A percentile compares a stretch with the other conserved stretches of the same genome.
Conservation (phyloP, 2,888 invertebrate species). For the Synergus laeviventris region DNA sequence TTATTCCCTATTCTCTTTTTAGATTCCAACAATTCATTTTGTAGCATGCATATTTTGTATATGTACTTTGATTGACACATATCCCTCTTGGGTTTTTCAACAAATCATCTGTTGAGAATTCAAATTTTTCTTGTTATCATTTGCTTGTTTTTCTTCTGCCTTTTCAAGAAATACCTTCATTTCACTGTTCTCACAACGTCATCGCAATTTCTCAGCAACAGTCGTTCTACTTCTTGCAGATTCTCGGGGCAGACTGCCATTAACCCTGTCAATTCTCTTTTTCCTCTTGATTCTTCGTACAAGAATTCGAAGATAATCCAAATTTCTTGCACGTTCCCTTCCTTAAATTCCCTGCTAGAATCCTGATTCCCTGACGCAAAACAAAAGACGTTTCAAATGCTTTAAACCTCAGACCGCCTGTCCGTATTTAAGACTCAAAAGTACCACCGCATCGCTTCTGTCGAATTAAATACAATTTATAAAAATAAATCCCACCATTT, state of each 20-base stretch:
- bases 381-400: conserved; percentile 20
- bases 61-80: not conserved
- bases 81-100: not conserved
- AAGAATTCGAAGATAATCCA: not conserved
- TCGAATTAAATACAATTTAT: not conserved
- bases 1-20: not conserved
- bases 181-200: not conserved
- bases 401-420: conserved; percentile 10
- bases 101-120: not conserved
- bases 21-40: not conserved
- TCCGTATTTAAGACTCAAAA: conserved; percentile 11
- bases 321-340: conserved; percentile 7
- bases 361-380: conserved; percentile 9
- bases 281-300: not conserved
- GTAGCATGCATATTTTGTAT: not conserved
- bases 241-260: not conserved
- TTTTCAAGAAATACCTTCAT: not conserved
- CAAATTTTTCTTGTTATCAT: not conserved
- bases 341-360: not conserved
- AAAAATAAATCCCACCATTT: not conserved
- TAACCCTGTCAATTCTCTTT: not conserved
- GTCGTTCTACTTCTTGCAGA: not conserved
- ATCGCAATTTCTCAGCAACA: not conserved
- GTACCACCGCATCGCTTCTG: conserved; percentile 34
- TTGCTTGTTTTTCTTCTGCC: not conserved